A percentile compares a stretch with the other conserved stretches of the same genome.
Conservation (phyloP, 2,113 vertebrate species). For the Haemorhous mexicanus region DNA sequence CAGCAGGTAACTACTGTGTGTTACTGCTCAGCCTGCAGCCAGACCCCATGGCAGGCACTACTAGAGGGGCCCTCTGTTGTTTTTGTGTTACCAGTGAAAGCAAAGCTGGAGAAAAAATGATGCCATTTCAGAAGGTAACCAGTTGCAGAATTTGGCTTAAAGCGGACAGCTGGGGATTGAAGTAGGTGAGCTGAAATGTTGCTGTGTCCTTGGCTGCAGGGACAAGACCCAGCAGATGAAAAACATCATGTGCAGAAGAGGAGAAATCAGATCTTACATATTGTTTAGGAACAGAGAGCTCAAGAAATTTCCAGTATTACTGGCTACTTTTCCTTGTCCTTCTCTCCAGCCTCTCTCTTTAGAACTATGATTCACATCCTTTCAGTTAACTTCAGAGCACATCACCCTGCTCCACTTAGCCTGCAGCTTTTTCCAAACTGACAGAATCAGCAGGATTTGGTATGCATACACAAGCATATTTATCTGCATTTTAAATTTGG, state of each 20-base stretch:
- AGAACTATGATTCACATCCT: neutral
- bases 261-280: neutral
- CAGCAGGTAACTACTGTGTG: neutral
- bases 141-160: neutral
- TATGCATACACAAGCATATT: neutral
- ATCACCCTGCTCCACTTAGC: neutral
- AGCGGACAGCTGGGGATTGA: neutral
- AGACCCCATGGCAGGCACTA: neutral
- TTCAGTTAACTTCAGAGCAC: neutral
- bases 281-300: neutral
- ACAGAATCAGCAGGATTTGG: neutral
- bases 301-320: neutral
- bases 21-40: neutral
- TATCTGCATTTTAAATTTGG: neutral
- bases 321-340: neutral
- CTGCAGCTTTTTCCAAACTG: neutral
- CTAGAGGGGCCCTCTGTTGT: rapidly evolving
- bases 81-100: neutral
- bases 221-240: neutral
- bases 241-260: neutral
- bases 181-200: neutral
- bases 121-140: neutral
- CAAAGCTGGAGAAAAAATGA: neutral
- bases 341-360: neutral
- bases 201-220: neutral